These are phyloP conservation scores for Marisa cornuarietis DNA, from an alignment of 1,140 invertebrate genomes.

Conservation along the genomic window DNA sequence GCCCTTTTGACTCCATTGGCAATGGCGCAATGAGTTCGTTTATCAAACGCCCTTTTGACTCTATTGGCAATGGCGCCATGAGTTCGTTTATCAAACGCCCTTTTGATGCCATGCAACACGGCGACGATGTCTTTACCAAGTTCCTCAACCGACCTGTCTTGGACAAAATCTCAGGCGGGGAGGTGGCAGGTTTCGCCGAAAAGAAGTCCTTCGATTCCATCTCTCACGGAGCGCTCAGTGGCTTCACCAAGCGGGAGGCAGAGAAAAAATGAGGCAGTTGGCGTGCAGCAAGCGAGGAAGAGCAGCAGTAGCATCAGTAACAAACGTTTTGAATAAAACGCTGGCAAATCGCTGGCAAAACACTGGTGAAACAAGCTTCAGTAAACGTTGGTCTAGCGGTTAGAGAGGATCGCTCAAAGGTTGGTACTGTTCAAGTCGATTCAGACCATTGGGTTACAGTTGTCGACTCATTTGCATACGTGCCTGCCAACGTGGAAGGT, in stretches of 20 bases:
- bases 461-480: too few species aligned
- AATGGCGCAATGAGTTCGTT: conserved; percentile 9
- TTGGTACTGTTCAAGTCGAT: too few species aligned
- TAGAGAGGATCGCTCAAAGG: too few species aligned
- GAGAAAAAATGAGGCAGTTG: too few species aligned
- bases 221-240: background rate
- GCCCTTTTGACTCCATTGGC: conserved; percentile 27
- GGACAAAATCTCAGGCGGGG: conserved; percentile 18
- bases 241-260: conserved; percentile 18
- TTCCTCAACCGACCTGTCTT: conserved; percentile 21
- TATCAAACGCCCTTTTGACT: conserved; percentile 14
- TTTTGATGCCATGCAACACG: conserved; percentile 11
- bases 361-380: too few species aligned
- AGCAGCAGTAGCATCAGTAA: too few species aligned
- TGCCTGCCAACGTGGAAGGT: too few species aligned
- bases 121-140: background rate
- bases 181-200: conserved; percentile 11
- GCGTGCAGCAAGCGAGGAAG: too few species aligned
- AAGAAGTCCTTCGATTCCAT: conserved; percentile 21
- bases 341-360: too few species aligned
- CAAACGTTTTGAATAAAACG: too few species aligned
- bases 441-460: too few species aligned
- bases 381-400: too few species aligned
- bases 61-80: background rate
- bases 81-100: conserved; percentile 2